These are phyloP conservation scores for Ptychoptera contaminata DNA, from an alignment of 2,888 invertebrate genomes.

Conservation along the genomic window DNA sequence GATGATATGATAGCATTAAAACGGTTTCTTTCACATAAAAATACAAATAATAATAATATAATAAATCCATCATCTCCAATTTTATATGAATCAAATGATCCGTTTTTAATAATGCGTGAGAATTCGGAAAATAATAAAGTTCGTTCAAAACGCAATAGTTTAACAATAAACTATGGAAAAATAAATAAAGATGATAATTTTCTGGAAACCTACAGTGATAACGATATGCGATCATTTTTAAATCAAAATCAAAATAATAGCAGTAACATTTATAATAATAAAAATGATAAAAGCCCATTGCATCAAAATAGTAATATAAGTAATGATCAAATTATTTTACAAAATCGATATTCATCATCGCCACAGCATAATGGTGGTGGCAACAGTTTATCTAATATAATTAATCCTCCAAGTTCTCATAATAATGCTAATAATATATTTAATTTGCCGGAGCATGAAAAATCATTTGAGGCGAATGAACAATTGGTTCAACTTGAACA, in stretches of 20 bases:
- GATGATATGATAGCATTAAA: slow-evolving; percentile 35
- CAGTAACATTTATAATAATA: not conserved
- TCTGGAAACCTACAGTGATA: slow-evolving; percentile 6
- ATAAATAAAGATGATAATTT: slow-evolving; percentile 20
- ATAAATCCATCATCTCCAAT: not conserved
- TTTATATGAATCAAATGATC: too few relatives aligned
- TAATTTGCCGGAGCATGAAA: not conserved
- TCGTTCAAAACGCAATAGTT: slow-evolving; percentile 18
- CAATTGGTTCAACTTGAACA: slow-evolving; percentile 13
- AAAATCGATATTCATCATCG: too few relatives aligned
- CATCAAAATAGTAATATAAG: too few relatives aligned
- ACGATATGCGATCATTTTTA: too few relatives aligned
- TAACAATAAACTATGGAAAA: slow-evolving; percentile 27
- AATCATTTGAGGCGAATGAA: slow-evolving; percentile 4
- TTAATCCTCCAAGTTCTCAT: not conserved
- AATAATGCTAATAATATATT: not conserved
- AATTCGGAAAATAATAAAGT: not conserved
- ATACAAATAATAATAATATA: not conserved
- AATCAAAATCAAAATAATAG: too few relatives aligned
- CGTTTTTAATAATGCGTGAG: slow-evolving; percentile 7
- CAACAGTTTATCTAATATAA: not conserved
- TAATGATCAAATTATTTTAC: too few relatives aligned
- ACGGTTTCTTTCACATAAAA: too few relatives aligned
- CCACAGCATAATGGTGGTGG: not conserved
- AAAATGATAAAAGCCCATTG: slow-evolving; percentile 1